phyloP scores from a whole-genome alignment of 2,888 invertebrate genomes.

The Adelognathus sp. region DNA sequence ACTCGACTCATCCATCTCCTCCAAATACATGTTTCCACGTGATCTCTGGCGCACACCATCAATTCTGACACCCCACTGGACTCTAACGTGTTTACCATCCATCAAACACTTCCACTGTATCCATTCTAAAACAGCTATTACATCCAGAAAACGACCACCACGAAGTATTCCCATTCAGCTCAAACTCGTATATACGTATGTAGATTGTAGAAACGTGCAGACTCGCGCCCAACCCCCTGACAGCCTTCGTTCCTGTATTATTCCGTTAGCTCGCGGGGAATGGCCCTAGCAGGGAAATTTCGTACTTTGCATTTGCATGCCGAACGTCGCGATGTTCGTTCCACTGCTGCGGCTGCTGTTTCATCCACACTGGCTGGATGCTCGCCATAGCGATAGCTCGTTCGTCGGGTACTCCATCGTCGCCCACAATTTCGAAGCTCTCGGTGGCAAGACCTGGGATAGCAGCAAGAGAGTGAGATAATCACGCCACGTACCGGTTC shows the following conservation, averaged over 20 bases:
- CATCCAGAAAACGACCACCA: conserved; percentile 22
- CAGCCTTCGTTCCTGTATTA: conserved; percentile 45
- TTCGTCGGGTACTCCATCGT: conserved; percentile 44
- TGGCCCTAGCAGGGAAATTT: conserved; percentile 52
- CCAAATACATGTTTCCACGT: neutral
- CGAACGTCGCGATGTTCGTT: conserved; percentile 23
- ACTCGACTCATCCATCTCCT: neutral
- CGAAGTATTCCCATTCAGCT: conserved; percentile 34
- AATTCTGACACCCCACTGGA: neutral
- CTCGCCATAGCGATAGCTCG: neutral
- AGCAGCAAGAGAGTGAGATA: conserved; percentile 51
- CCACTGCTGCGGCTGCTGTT: conserved; percentile 25
- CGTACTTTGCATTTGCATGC: conserved; percentile 51
- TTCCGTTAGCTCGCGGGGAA: conserved; percentile 37
- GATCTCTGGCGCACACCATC: neutral
- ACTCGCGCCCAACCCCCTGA: neutral
- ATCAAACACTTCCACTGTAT: neutral
- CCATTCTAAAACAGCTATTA: neutral
- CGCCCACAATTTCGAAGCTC: conserved; percentile 40
- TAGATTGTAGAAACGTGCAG: conserved; percentile 39
- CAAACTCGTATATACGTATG: conserved; percentile 47
- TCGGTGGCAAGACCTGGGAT: neutral
- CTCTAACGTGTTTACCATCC: neutral
- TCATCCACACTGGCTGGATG: conserved; percentile 9
- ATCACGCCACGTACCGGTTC: conserved; percentile 50